Conservation (phyloP, 2,113 vertebrate species). For the Camelus bactrianus region DNA sequence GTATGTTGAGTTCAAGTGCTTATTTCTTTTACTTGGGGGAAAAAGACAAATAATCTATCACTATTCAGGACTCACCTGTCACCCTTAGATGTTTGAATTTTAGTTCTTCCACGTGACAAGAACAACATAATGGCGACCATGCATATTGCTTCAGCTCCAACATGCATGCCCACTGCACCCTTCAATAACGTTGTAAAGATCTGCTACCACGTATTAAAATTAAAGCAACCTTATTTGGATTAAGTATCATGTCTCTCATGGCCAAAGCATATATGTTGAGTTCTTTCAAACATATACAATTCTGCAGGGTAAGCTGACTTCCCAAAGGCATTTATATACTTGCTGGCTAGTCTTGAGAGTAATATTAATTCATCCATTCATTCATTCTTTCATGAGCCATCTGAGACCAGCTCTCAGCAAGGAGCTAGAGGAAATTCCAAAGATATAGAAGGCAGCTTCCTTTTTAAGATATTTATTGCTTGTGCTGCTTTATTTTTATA, state of each 20-base stretch:
- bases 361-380: neutral
- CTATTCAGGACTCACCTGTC: neutral
- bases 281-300: neutral
- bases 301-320: neutral
- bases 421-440: constrained; percentile 18
- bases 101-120: neutral
- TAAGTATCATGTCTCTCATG: neutral
- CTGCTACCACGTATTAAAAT: neutral
- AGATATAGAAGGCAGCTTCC: constrained; percentile 12
- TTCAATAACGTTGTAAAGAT: neutral
- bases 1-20: neutral
- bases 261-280: neutral
- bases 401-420: neutral
- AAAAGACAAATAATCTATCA: neutral
- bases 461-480: constrained; percentile 52
- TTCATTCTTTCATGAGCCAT: neutral
- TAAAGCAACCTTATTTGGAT: neutral
- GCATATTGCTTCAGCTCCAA: neutral
- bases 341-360: neutral
- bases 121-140: neutral
- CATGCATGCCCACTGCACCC: neutral
- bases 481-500: constrained; percentile 64
- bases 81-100: neutral
- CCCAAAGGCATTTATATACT: neutral
- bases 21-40: neutral